Percentiles rank a stretch among this genome's conserved stretches.
Conservation (phyloP, 2,797 vertebrate species). For the Centroberyx gerrardi region DNA sequence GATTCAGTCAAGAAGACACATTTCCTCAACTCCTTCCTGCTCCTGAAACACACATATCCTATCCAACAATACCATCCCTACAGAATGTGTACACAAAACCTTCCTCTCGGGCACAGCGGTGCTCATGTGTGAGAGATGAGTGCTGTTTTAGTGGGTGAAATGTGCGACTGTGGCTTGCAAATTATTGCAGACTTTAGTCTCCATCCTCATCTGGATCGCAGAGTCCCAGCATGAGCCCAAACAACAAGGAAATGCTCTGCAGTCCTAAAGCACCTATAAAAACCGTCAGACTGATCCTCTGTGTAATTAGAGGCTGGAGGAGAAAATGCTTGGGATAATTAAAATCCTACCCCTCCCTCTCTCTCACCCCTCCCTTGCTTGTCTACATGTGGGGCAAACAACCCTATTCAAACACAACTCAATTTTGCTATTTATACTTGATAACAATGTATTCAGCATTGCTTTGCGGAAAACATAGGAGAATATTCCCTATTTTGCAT, state of each 20-base stretch:
- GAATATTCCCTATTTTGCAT: constrained; percentile 29
- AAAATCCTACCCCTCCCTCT: constrained; percentile 59
- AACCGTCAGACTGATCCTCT: constrained; percentile 71
- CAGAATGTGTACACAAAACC: constrained; percentile 5
- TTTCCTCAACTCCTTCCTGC: constrained; percentile 46
- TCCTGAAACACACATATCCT: constrained; percentile 56
- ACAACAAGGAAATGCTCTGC: constrained; percentile 78
- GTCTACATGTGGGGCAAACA: constrained; percentile 7
- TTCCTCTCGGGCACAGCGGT: not conserved
- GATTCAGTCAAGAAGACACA: constrained; percentile 45
- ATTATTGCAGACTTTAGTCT: constrained; percentile 61
- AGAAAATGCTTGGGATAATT: constrained; percentile 77
- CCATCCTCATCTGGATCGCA: constrained; percentile 77
- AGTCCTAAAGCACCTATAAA: constrained; percentile 79
- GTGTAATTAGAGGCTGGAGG: constrained; percentile 74
- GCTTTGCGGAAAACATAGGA: constrained; percentile 35
- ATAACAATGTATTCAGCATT: constrained; percentile 41
- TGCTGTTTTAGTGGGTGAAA: constrained; percentile 52
- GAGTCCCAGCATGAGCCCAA: constrained; percentile 76
- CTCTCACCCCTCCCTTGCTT: not conserved
- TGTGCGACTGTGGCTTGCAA: constrained; percentile 53
- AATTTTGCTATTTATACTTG: constrained; percentile 56
- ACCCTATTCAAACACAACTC: constrained; percentile 54
- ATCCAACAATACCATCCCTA: constrained; percentile 38
- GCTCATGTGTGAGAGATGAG: constrained; percentile 14